Conservation (phyloP, 2,113 vertebrate genomes). For the Bolborhynchus lineola region DNA sequence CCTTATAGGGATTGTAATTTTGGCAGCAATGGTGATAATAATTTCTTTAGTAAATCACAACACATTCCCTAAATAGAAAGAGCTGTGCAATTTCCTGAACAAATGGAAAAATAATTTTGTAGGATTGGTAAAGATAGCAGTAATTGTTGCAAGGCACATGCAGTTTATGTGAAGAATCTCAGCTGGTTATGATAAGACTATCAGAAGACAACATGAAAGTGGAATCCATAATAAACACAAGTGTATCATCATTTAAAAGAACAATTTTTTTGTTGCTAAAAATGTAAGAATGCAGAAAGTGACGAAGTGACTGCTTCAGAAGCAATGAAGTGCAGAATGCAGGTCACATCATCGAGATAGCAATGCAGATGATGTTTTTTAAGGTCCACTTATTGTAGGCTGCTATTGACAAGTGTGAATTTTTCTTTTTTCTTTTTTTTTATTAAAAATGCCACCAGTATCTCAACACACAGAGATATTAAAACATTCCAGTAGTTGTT, state of each 20-base stretch:
- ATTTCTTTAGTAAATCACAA: conserved; percentile 27
- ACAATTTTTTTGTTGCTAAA: background rate
- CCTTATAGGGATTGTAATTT: background rate
- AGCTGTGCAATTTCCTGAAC: background rate
- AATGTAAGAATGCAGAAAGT: background rate
- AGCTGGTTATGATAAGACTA: background rate
- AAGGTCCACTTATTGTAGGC: background rate
- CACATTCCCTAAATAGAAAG: background rate
- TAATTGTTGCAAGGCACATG: background rate
- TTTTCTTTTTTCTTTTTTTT: background rate
- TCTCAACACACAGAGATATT: background rate
- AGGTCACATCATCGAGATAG: background rate
- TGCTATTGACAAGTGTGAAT: background rate
- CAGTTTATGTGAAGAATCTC: background rate
- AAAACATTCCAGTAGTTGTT: background rate
- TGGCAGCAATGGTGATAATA: background rate
- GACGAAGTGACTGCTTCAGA: background rate
- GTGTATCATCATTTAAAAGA: background rate
- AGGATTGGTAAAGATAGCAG: background rate
- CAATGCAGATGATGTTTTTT: background rate
- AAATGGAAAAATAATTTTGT: conserved; percentile 18
- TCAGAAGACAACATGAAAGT: background rate
- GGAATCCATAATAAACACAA: background rate
- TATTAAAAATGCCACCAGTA: background rate
- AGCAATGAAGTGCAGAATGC: background rate